These are phyloP conservation scores for Leptopilina drosophilae DNA, from an alignment of 2,888 invertebrate species.

Conservation along the genomic window DNA sequence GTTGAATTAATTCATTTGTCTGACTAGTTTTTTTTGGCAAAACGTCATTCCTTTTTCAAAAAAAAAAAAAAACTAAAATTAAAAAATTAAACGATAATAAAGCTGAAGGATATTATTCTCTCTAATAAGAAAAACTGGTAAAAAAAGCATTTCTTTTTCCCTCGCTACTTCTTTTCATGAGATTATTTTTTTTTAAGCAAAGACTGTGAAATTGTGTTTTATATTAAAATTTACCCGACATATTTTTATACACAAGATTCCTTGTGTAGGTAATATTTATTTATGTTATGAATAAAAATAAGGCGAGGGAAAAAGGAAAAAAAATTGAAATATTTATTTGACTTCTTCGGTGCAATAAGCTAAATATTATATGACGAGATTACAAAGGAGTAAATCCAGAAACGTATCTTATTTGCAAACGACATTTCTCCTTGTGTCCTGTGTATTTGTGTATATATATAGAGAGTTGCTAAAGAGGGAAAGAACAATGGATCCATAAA, in stretches of 20 bases:
- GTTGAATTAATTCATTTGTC: no score
- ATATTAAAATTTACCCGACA: background rate
- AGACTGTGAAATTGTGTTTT: background rate
- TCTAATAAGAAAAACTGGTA: conserved; percentile 1
- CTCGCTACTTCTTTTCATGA: background rate
- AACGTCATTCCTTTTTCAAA: background rate
- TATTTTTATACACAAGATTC: background rate
- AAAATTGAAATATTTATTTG: conserved; percentile 9
- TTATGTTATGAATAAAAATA: background rate
- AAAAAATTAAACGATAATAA: conserved; percentile 1
- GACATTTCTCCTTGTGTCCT: background rate
- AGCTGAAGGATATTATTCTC: background rate
- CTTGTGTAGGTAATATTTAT: background rate
- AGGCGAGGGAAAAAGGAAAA: background rate
- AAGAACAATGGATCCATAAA: conserved; percentile 37
- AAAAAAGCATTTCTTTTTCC: background rate
- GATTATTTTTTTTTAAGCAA: background rate
- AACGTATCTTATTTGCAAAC: background rate
- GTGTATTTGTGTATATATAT: background rate
- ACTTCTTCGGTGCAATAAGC: background rate
- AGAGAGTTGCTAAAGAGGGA: conserved; percentile 13
- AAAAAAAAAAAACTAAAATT: background rate
- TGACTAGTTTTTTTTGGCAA: background rate
- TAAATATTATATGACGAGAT: background rate
- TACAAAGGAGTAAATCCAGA: background rate